Percentiles rank a stretch among this genome's conserved stretches.
Conservation (phyloP, 2,797 vertebrate species). For the Mormyrus proboscirostris region DNA sequence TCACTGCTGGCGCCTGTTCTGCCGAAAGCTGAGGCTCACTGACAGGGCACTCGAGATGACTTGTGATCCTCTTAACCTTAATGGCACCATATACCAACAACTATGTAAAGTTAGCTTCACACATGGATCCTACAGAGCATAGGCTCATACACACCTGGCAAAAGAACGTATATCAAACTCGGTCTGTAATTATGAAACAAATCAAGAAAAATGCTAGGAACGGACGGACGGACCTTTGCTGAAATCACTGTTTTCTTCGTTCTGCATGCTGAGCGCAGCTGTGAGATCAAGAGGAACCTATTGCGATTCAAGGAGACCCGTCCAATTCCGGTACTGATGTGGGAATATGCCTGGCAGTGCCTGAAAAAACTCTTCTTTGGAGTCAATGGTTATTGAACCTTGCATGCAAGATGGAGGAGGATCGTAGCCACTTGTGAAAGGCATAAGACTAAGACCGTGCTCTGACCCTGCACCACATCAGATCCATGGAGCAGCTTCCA, state of each 20-base stretch:
- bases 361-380: not conserved
- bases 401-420: not conserved
- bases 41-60: not conserved
- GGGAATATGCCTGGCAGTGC: not conserved
- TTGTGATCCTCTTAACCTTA: not conserved
- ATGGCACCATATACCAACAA: not conserved
- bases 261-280: not conserved
- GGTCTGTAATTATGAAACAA: not conserved
- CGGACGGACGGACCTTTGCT: not conserved
- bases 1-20: not conserved
- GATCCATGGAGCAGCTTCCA: not conserved
- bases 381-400: not conserved
- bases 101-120: not conserved
- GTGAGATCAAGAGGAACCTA: not conserved
- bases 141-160: not conserved
- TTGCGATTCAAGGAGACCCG: not conserved
- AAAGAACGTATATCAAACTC: not conserved
- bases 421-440: not conserved
- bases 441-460: not conserved
- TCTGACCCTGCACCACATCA: not conserved
- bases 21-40: not conserved
- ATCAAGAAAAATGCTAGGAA: not conserved
- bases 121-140: not conserved
- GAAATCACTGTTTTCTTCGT: not conserved
- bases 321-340: not conserved